These are phyloP conservation scores for Eulimnadia texana DNA, from an alignment of 1,140 invertebrate species.

Conservation along the genomic window DNA sequence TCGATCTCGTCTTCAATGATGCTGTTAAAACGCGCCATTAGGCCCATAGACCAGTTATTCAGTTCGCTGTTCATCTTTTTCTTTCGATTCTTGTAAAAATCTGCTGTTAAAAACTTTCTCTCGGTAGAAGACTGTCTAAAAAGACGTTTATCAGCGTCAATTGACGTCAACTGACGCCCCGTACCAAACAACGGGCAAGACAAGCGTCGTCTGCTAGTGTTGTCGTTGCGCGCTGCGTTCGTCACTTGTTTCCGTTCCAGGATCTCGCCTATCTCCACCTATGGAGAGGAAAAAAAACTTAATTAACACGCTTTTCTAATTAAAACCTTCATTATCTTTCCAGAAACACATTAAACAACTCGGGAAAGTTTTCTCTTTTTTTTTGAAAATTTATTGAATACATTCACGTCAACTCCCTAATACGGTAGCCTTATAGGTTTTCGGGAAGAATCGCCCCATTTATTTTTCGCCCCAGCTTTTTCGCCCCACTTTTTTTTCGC, in stretches of 20 bases:
- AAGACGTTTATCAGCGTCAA: neutral
- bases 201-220: neutral
- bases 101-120: neutral
- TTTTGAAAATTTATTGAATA: too few species aligned
- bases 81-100: neutral
- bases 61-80: neutral
- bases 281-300: too few species aligned
- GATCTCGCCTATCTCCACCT: neutral
- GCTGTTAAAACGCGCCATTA: slow-evolving; percentile 14
- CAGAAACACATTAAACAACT: too few species aligned
- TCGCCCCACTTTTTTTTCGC: too few species aligned
- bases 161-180: neutral
- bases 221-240: neutral
- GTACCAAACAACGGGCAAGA: neutral
- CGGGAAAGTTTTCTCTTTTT: too few species aligned
- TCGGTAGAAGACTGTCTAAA: neutral
- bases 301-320: too few species aligned
- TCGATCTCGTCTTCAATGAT: slow-evolving; percentile 12
- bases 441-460: too few species aligned
- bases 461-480: too few species aligned
- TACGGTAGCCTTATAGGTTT: too few species aligned
- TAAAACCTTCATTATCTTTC: too few species aligned
- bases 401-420: too few species aligned
- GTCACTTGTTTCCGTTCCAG: neutral
- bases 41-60: slow-evolving; percentile 4